Base-by-base conservation (phyloP, 2,797 vertebrate species). In the Tapera naevia region DNA sequence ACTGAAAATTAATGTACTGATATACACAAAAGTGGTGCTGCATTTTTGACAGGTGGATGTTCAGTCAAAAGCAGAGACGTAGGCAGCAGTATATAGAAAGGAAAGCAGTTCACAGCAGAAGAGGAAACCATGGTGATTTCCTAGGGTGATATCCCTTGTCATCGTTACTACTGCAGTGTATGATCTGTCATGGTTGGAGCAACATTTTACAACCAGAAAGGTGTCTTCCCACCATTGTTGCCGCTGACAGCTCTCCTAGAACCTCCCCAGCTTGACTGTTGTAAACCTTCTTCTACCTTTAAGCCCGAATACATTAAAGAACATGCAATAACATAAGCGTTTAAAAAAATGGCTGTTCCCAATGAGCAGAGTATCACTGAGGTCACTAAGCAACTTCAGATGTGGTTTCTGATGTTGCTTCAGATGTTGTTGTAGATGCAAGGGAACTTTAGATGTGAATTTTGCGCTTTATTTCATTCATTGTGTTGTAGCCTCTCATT, bases 401-500 rank as follows among this genome's bases (percentile, higher is more conserved):
- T n/a, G n/a, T n/a, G n/a, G n/a, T n/a, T n/a, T n/a, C n/a, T n/a
- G n/a, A n/a, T n/a, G n/a, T n/a, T n/a, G n/a, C n/a, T n/a, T n/a
- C n/a, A n/a, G n/a, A n/a, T n/a, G n/a, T n/a, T n/a, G 41, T 57
- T 13, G 13, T 21, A 43, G 11, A 79, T 30, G 30, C 35, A 72
- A 92, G 10, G 19, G 51, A 88, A 37, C 39, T 60, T 92, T 39
- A 80, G 25, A 46, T 17, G 24, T 22, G n/a, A 84, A 80, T 84
- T 91, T 86, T 88, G 28, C 28, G 13, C 45, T 86, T 97, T 69
- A 53, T 54, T 95, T 94, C 79, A 17, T 25, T 88, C 46, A 73
- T 23, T 28, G 11, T 94, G 75, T 28, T 43, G 84, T 79, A 95
- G 71, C 53, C 76, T 89, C 83, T 94, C 84, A 27, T 95, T 90